Conservation (phyloP, 2,113 vertebrate species). For the Tragelaphus strepsiceros region DNA sequence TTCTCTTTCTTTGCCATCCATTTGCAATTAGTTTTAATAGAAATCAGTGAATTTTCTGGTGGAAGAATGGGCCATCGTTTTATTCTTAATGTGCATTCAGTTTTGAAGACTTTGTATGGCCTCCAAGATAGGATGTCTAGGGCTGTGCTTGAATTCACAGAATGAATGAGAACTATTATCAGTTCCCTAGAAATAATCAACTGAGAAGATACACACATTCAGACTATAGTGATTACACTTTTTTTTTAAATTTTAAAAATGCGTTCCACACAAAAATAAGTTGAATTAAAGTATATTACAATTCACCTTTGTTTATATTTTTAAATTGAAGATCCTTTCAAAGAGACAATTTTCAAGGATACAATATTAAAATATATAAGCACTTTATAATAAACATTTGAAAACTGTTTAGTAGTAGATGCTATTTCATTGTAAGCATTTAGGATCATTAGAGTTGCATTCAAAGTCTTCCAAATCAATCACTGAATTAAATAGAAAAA, state of each 20-base stretch:
- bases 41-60: background rate
- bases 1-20: background rate
- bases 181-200: background rate
- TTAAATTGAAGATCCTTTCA: background rate
- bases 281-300: background rate
- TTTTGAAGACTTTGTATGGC: background rate
- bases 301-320: background rate
- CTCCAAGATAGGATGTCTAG: background rate
- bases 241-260: background rate
- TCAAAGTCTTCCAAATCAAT: background rate
- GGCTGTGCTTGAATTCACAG: background rate
- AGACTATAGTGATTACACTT: background rate
- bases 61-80: background rate
- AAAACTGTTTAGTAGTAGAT: background rate
- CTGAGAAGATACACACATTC: background rate
- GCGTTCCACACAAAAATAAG: background rate
- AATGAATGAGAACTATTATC: background rate
- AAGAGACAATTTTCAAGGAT: background rate
- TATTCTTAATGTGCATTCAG: background rate
- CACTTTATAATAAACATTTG: background rate
- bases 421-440: background rate
- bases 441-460: background rate
- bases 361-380: background rate
- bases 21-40: background rate
- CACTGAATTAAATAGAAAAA: background rate